Conservation (phyloP, 2,113 vertebrate species). For the Canis aureus region DNA sequence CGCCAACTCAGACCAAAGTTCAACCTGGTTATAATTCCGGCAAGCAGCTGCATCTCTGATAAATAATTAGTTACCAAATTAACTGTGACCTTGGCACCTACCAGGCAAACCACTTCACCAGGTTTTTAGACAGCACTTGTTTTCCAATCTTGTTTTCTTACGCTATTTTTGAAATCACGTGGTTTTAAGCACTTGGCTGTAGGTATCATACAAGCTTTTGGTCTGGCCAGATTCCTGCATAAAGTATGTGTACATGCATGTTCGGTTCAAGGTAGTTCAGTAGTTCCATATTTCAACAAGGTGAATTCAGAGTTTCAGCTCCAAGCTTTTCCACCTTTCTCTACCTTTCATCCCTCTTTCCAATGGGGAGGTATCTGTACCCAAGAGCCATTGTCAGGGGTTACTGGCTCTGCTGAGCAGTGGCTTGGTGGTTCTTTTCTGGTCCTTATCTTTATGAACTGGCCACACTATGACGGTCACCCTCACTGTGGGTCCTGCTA, state of each 20-base stretch:
- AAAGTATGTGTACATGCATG: neutral
- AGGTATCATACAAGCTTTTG: neutral
- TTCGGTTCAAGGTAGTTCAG: neutral
- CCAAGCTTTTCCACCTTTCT: neutral
- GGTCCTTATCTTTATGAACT: neutral
- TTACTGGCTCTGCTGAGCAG: neutral
- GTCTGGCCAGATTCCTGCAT: neutral
- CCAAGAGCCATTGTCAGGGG: neutral
- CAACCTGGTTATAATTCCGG: neutral
- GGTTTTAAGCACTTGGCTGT: conserved; percentile 45
- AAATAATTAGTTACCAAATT: conserved; percentile 51
- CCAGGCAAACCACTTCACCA: neutral
- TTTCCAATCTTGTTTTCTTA: conserved; percentile 43
- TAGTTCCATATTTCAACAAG: neutral
- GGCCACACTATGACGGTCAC: neutral
- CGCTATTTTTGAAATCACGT: conserved; percentile 9
- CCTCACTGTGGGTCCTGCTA: neutral
- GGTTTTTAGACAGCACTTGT: conserved; percentile 28
- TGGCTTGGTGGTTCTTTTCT: neutral
- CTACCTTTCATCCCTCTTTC: neutral
- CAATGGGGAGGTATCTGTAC: neutral
- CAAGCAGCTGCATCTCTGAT: conserved; percentile 60
- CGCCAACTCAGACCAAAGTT: conserved; percentile 56
- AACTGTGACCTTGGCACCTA: conserved; percentile 23
- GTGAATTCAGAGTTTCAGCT: conserved; percentile 30